Evolutionary conservation across 2,797 vertebrate species (phyloP), one percentile per base, ranked within the genome.

Genomic region (Limosa lapponica): DNA sequence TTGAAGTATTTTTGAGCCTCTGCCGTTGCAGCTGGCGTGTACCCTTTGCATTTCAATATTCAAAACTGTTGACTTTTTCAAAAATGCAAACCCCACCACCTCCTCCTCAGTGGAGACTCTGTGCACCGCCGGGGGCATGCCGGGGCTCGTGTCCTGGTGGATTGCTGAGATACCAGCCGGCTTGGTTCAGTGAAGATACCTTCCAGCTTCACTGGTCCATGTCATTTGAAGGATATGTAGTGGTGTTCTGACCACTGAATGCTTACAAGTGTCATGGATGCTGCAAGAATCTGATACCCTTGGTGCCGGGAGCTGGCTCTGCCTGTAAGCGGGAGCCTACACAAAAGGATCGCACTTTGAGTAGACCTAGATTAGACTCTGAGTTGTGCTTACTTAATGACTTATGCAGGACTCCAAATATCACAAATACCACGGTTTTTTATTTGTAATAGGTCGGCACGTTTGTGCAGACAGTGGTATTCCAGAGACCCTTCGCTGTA

Each of bases 211-310:
- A 98, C 93, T 98, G 97, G 97, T 96, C 97, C 97, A 95, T 97
- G 83, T 98, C 98, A 98, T 98, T 98, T 97, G 97, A 98, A 97
- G 98, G 97, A 92, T 97, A 97, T 97, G 98, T 98, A 96, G 96
- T 97, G 94, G 94, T 95, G 97, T 98, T 97, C 97, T 98, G 97
- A 98, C 97, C 98, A 96, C 94, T 97, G 96, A 98, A 96, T 97
- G 96, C 97, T 97, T 98, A 97, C 98, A 98, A 98, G 98, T 98
- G 97, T 97, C 97, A 97, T 93, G 96, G 97, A 97, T 97, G 94
- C 97, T 97, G 96, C 75, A 88, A 96, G 95, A 92, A 97, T 97
- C 97, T 98, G 97, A 98, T 98, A 97, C 94, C 96, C 87, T 72
- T 91, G 82, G 81, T 75, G 73, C 54, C 92, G 92, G 84, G 93